Conservation (phyloP, 2,888 invertebrate genomes). For the Caenorhabditis angaria region DNA sequence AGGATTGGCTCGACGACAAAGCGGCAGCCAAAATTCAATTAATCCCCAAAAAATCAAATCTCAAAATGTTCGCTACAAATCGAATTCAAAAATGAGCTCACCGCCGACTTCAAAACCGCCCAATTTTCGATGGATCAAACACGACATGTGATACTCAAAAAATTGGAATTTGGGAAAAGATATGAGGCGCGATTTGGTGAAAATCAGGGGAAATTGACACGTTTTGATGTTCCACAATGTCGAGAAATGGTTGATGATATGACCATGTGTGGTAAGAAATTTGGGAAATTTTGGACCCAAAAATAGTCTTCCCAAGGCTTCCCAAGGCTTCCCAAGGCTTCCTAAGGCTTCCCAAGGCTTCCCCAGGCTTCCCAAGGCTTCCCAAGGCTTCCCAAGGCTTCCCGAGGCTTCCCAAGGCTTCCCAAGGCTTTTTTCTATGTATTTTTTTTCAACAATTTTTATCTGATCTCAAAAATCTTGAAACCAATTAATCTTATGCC, state of each 20-base stretch:
- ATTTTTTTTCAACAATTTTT: constrained; percentile 16
- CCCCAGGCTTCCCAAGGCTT: no score
- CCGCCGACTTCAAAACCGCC: constrained; percentile 14
- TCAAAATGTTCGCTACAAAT: constrained; percentile 32
- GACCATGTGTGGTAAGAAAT: constrained; percentile 50
- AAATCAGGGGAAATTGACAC: constrained; percentile 15
- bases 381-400: no score
- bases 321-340: no score
- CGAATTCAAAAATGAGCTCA: constrained; percentile 23
- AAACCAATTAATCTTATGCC: constrained; percentile 34
- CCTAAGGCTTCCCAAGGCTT: no score
- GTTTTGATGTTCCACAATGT: constrained; percentile 45
- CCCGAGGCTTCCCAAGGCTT: no score
- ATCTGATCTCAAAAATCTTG: constrained; percentile 14
- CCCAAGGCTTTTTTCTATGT: constrained; percentile 9
- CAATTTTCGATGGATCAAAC: constrained; percentile 34
- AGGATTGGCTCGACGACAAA: constrained; percentile 51
- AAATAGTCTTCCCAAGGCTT: no score
- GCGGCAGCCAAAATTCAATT: constrained; percentile 39
- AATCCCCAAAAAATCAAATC: constrained; percentile 15
- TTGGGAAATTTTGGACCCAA: no score
- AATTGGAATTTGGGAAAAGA: constrained; percentile 43
- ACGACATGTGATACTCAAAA: constrained; percentile 40
- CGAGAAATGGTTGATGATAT: constrained; percentile 43
- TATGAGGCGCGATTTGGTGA: constrained; percentile 31